A percentile compares a stretch with the other conserved stretches of the same genome.
Conservation (phyloP, 2,888 invertebrate species). For the Neuroscelio doddi region DNA sequence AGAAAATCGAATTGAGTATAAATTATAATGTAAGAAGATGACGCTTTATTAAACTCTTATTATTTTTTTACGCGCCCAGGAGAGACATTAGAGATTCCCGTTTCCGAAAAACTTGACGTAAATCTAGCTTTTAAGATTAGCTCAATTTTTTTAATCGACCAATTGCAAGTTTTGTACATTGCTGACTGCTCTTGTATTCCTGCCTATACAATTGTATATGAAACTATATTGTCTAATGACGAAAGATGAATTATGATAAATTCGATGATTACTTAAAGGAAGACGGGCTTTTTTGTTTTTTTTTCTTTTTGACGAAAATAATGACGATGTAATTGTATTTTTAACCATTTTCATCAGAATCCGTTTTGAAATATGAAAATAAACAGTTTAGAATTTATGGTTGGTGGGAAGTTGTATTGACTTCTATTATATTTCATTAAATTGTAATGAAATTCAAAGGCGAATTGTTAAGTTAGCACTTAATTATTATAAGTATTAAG, state of each 20-base stretch:
- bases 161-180: conserved; percentile 61
- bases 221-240: too few species aligned
- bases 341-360: too few species aligned
- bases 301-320: too few species aligned
- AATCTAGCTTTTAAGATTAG: conserved; percentile 62
- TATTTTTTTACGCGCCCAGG: neutral
- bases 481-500: neutral
- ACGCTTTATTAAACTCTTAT: conserved; percentile 5
- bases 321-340: too few species aligned
- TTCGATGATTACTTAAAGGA: too few species aligned
- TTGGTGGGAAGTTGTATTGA: too few species aligned
- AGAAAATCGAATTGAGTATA: neutral
- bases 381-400: too few species aligned
- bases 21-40: conserved; percentile 6
- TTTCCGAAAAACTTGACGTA: conserved; percentile 49
- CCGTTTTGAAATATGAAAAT: too few species aligned
- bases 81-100: conserved; percentile 10
- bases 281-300: too few species aligned
- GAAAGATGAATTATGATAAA: too few species aligned
- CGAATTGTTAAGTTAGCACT: neutral
- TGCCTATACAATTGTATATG: conserved; percentile 51
- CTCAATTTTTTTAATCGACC: conserved; percentile 61
- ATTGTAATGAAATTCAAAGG: too few species aligned
- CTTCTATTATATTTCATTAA: too few species aligned
- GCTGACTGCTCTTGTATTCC: conserved; percentile 57